phyloP scores from a whole-genome alignment of 2,797 vertebrate genomes.

The Crocidura indochinensis region DNA sequence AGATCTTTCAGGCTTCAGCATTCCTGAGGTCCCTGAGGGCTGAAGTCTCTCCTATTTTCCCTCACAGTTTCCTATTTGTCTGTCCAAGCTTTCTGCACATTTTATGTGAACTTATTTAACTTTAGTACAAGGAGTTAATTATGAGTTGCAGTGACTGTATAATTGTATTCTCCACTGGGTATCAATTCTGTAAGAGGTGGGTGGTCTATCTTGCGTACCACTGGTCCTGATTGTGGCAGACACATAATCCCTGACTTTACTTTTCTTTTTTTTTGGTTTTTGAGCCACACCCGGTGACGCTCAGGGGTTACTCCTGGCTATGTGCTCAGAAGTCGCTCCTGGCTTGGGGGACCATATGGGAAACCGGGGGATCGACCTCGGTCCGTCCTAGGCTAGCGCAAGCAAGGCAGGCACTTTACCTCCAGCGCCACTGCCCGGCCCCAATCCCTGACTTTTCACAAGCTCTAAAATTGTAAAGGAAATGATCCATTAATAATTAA shows the following conservation, averaged over 20 bases:
- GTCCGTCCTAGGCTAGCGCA: too few species aligned
- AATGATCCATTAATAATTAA: neutral
- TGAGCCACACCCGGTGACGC: too few species aligned
- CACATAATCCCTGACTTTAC: neutral
- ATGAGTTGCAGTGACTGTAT: too few species aligned
- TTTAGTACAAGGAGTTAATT: too few species aligned
- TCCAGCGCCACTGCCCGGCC: too few species aligned
- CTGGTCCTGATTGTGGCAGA: neutral
- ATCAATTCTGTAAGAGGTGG: neutral
- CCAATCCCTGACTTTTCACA: constrained; percentile 1
- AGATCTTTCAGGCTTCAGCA: neutral
- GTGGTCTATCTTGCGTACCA: neutral
- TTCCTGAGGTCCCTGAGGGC: neutral
- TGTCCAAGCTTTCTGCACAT: neutral
- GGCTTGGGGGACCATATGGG: too few species aligned
- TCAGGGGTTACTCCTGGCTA: too few species aligned
- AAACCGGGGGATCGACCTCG: too few species aligned
- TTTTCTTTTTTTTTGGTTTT: too few species aligned
- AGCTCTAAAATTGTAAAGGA: constrained; percentile 1
- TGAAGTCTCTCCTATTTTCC: neutral
- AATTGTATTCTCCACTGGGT: neutral
- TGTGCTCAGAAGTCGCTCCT: too few species aligned
- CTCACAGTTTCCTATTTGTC: neutral
- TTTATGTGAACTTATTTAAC: constrained; percentile 17
- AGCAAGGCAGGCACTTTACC: too few species aligned